These are phyloP conservation scores for Siderastrea radians DNA, from an alignment of 92 coral and sea anemone species.

Conservation along the genomic window DNA sequence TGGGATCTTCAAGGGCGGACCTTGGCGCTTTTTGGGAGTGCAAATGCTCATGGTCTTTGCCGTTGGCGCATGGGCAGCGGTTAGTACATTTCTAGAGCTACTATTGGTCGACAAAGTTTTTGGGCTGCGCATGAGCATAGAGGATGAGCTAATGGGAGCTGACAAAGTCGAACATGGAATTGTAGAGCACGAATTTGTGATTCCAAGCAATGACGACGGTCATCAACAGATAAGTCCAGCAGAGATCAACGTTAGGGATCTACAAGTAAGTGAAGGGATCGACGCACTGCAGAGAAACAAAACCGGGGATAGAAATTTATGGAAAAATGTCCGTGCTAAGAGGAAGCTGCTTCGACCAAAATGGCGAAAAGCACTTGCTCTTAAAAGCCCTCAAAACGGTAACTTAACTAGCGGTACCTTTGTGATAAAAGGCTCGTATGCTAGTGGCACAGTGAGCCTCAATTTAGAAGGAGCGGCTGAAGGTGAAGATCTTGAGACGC, in stretches of 20 bases:
- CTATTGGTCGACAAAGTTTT: constrained; percentile 66
- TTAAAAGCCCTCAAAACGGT: background rate
- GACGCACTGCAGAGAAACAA: background rate
- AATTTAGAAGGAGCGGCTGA: background rate
- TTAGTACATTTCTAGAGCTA: constrained; percentile 63
- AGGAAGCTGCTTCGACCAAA: constrained; percentile 10
- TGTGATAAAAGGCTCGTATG: background rate
- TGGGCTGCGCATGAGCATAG: constrained; percentile 75
- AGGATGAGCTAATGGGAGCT: constrained; percentile 85
- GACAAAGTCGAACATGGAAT: constrained; percentile 70
- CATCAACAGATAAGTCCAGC: background rate
- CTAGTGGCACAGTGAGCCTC: background rate
- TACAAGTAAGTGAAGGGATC: background rate
- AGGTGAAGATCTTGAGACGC: background rate
- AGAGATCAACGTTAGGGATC: background rate
- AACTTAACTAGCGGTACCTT: background rate
- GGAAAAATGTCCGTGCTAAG: background rate
- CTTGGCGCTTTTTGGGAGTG: constrained; percentile 69
- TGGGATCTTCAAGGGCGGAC: constrained; percentile 73
- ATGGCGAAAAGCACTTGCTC: background rate
- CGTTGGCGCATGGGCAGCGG: constrained; percentile 68
- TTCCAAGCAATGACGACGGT: background rate
- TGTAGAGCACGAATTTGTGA: background rate
- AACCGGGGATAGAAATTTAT: background rate
- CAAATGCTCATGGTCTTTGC: constrained; percentile 50